Conservation (phyloP, 1,140 invertebrate genomes). For the Papilio helenus region DNA sequence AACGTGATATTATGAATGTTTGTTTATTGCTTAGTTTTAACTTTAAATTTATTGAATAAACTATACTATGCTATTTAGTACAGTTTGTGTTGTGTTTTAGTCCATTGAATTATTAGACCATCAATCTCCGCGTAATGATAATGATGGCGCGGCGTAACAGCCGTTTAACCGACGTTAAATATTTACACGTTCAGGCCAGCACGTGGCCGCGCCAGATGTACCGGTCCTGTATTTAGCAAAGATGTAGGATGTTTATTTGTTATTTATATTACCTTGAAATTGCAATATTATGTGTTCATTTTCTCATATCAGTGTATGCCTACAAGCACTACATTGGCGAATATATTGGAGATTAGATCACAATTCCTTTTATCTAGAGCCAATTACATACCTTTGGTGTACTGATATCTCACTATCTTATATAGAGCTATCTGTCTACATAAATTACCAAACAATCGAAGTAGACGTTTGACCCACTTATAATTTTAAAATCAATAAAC, state of each 20-base stretch:
- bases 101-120: slow-evolving; percentile 19
- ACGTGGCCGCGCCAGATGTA: slow-evolving; percentile 17
- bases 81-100: neutral
- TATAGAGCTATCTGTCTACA: neutral
- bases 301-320: neutral
- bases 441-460: neutral
- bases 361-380: neutral
- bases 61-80: neutral
- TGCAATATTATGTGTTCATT: neutral
- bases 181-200: slow-evolving; percentile 12
- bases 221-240: slow-evolving; percentile 43
- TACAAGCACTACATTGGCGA: neutral
- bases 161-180: slow-evolving; percentile 23
- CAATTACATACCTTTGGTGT: neutral
- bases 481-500: slow-evolving; percentile 47
- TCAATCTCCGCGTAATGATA: slow-evolving; percentile 21
- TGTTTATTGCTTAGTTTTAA: neutral
- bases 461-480: slow-evolving; percentile 44
- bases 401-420: neutral
- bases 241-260: neutral
- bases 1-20: neutral
- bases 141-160: slow-evolving; percentile 4
- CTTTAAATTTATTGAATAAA: neutral
- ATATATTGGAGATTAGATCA: slow-evolving; percentile 1
- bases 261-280: neutral